Evolutionary conservation across 2,113 vertebrate species (phyloP), one percentile per base, ranked within the genome.

Genomic region (Jacana jacana): DNA sequence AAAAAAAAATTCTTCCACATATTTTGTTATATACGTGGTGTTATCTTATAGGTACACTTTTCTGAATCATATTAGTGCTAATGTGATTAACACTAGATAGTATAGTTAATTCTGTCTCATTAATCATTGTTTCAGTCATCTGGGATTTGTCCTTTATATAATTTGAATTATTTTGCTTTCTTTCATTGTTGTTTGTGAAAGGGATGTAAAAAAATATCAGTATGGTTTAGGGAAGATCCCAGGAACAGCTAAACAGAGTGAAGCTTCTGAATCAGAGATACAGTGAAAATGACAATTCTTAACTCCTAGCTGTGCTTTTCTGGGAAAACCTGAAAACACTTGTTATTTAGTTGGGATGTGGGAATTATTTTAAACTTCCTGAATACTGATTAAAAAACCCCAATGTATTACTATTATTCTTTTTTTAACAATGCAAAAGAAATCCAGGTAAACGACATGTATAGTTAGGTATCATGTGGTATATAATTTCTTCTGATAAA

Each of bases 111-210:
- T 87, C 0, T 5, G 39, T 78, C 30, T 65, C 72, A 63, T 91
- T 91, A 69, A 64, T 60, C 48, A 80, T 94, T 89, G 46, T 35
- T 79, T 86, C 81, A 87, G 42, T 87, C 44, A 83, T 42, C 48
- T 60, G 52, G 22, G 22, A 66, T 93, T 94, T 83, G n/a, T 60
- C 49, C 25, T 71, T 46, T 63, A 3, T 57, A 28, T 10, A 58
- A 58, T 86, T 93, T 81, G 25, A 55, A 75, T 60, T 51, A 40
- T 31, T 91, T 93, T 93, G 33, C 79, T 95, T 94, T 88, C 52
- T 57, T 76, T 71, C 15, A 35, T 4, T 79, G n/a, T 65, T 44
- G 17, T 23, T 80, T 84, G 28, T 84, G 72, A 83, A 95, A 71
- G 17, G 22, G 12, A 3, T 77, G 82, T 90, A 63, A 48, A 73